A percentile compares a stretch with the other conserved stretches of the same genome.
Evolutionary conservation across 1,140 invertebrate species (phyloP).

Genomic region (Aradophagus sp.): DNA sequence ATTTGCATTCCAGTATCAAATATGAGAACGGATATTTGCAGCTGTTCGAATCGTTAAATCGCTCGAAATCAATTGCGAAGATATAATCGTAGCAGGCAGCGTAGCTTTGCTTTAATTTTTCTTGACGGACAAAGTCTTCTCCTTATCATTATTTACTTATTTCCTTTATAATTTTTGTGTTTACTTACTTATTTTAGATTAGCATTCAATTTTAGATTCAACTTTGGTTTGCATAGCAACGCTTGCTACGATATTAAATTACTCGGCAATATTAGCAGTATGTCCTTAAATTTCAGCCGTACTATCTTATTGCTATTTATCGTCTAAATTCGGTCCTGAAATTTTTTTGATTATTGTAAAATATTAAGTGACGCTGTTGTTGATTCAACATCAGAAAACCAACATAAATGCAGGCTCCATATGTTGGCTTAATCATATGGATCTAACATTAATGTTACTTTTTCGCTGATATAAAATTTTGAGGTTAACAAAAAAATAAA

Average conservation of each 20-base stretch:
- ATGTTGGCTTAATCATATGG: too few species aligned
- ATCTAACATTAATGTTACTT: too few species aligned
- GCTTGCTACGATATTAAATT: conserved; percentile 1
- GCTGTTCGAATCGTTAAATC: conserved; percentile 16
- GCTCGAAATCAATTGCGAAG: background rate
- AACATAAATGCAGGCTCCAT: too few species aligned
- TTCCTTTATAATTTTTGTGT: conserved; percentile 3
- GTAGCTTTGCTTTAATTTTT: conserved; percentile 31
- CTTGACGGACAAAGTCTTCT: conserved; percentile 9
- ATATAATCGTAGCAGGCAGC: conserved; percentile 14
- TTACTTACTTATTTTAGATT: conserved; percentile 29
- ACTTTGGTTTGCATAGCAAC: conserved; percentile 1
- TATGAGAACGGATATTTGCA: conserved; percentile 17
- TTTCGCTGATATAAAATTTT: too few species aligned
- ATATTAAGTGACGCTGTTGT: too few species aligned
- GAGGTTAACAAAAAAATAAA: too few species aligned
- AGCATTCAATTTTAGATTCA: conserved; percentile 20
- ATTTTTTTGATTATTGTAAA: too few species aligned
- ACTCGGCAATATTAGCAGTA: too few species aligned
- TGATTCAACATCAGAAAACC: too few species aligned
- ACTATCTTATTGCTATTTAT: too few species aligned
- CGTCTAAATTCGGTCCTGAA: too few species aligned
- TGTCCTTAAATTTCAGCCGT: too few species aligned
- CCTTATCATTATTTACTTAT: conserved; percentile 18
- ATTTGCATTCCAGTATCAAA: conserved; percentile 12